Evolutionary conservation across 2,888 invertebrate genomes (phyloP).

Genomic region (Lumbricus terrestris): DNA sequence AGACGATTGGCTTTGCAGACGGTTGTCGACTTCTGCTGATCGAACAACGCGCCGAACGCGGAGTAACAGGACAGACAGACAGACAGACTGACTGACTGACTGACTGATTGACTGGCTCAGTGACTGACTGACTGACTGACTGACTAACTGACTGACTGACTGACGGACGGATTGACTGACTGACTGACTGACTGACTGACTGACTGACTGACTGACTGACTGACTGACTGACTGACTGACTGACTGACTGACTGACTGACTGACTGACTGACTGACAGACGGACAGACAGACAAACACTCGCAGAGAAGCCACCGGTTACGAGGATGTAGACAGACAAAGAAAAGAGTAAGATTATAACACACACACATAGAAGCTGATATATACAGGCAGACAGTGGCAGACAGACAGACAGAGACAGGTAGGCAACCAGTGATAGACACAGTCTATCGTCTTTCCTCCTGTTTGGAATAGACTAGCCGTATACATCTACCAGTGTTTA

Average conservation of each 20-base stretch:
- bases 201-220: too few relatives aligned
- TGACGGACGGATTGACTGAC: not conserved
- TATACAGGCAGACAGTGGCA: conserved; percentile 18
- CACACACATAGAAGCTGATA: too few relatives aligned
- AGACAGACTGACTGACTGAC: too few relatives aligned
- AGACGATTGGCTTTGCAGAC: not conserved
- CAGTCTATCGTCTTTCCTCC: not conserved
- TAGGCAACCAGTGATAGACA: conserved; percentile 13
- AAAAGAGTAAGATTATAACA: too few relatives aligned
- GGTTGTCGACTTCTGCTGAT: not conserved
- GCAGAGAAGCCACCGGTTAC: not conserved
- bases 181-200: too few relatives aligned
- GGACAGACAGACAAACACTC: not conserved
- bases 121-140: too few relatives aligned
- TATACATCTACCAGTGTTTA: too few relatives aligned
- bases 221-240: too few relatives aligned
- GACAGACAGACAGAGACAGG: conserved; percentile 26
- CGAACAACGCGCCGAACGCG: not conserved
- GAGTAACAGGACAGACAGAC: not conserved
- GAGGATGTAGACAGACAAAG: not conserved
- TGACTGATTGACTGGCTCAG: too few relatives aligned
- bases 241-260: too few relatives aligned
- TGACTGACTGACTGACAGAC: not conserved
- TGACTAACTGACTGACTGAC: too few relatives aligned
- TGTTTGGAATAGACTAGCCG: not conserved